Conservation (phyloP, 2,888 invertebrate genomes). For the Nebria brevicollis region DNA sequence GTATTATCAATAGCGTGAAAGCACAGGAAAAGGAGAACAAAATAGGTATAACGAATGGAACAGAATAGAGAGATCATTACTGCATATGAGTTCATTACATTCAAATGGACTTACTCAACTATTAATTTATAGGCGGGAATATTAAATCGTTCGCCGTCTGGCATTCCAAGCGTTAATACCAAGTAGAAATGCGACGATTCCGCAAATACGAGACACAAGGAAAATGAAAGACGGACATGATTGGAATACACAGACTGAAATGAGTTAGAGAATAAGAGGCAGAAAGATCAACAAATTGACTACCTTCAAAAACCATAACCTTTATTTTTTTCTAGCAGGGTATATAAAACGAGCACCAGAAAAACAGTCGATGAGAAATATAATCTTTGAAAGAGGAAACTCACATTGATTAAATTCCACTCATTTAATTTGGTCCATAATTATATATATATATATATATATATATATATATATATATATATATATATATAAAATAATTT, state of each 20-base stretch:
- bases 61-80: slow-evolving; percentile 34
- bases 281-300: background rate
- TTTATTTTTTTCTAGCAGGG: background rate
- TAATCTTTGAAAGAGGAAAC: too few species aligned
- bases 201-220: slow-evolving; percentile 19
- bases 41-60: slow-evolving; percentile 9
- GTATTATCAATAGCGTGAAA: background rate
- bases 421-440: too few species aligned
- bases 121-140: slow-evolving; percentile 43
- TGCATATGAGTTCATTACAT: slow-evolving; percentile 36
- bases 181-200: slow-evolving; percentile 5
- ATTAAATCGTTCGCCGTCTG: slow-evolving; percentile 29
- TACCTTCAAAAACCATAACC: background rate
- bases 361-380: too few species aligned
- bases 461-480: too few species aligned
- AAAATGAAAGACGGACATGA: background rate
- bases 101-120: slow-evolving; percentile 41
- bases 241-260: background rate
- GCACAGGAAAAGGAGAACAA: background rate
- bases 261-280: background rate
- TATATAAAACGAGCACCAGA: background rate
- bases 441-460: too few species aligned
- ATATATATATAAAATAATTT: too few species aligned
- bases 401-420: too few species aligned
- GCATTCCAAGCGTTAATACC: slow-evolving; percentile 26